phyloP scores from a whole-genome alignment of 2,113 vertebrate genomes.

The Leptodactylus fuscus region DNA sequence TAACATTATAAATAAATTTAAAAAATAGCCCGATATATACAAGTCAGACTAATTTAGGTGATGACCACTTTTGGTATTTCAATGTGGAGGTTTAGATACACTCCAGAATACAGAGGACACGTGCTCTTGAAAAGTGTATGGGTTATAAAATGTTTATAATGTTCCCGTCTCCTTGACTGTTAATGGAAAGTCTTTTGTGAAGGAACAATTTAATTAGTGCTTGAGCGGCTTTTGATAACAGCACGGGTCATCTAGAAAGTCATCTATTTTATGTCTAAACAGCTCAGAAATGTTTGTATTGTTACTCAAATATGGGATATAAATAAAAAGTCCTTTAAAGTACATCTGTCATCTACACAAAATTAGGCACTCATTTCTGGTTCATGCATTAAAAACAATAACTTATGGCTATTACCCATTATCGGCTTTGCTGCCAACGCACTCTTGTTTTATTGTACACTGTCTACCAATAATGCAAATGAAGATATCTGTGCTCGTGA shows the following conservation, averaged over 20 bases:
- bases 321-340: background rate
- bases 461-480: no score
- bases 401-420: no score
- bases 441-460: no score
- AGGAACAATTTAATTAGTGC: conserved; percentile 1
- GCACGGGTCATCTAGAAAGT: background rate
- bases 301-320: background rate
- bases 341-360: background rate
- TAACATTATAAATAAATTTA: no score
- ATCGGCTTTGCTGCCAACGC: no score
- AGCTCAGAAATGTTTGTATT: background rate
- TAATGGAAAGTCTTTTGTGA: background rate
- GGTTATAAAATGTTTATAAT: background rate
- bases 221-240: background rate
- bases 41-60: conserved; percentile 16
- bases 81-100: background rate
- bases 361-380: background rate
- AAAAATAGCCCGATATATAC: no score
- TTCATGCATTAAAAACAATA: no score
- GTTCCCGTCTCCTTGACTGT: background rate
- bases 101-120: background rate
- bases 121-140: background rate
- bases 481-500: no score
- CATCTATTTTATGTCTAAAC: conserved; percentile 8
- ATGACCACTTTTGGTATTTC: background rate